Base-by-base conservation (phyloP, 2,888 invertebrate genomes). In the Eumerus sabulonum region DNA sequence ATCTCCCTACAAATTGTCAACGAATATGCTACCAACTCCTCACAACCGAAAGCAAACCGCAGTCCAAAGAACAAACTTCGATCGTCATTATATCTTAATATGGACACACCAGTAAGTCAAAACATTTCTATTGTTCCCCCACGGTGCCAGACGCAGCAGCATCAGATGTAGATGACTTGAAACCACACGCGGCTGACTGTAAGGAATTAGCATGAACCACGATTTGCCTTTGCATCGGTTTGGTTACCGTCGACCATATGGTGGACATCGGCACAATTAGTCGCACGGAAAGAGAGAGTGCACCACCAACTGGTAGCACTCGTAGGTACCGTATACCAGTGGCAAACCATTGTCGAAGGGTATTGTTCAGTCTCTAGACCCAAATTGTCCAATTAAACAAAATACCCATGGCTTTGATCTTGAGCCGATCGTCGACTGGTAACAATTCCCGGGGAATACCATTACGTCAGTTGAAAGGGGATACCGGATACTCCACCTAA, bases 321-420 rank as follows among this genome's bases (percentile, higher is more conserved):
- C 40, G 27, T 27, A 27, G 3, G 27, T 27, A 27, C 44, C 63
- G 62, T 62, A 63, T 63, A 11, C 11, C n/a, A n/a, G 5, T n/a
- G 59, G 12, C 16, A 54, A n/a, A 50, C 35, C 44, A 50, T 56
- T 53, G 73, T 54, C 79, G 54, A 50, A 70, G 54, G 68, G 79
- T 74, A 79, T 79, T 79, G 79, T 79, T 74, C 74, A n/a, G 62
- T 35, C 56, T 60, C 54, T 51, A 70, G 74, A 64, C 64, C 79
- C 73, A 79, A 79, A 79, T 79, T 79, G 79, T 79, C 79, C 79
- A 79, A 79, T 79, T 79, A 79, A 79, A 79, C 79, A 79, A 79
- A 79, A 79, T 79, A 74, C 79, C 51, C 54, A 45, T 38, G 56
- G 63, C 79, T 79, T 79, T 79, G 79, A 79, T 79, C 59, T 79